Evolutionary conservation across 2,888 invertebrate species (phyloP).

Genomic region (Epirrita christyi): DNA sequence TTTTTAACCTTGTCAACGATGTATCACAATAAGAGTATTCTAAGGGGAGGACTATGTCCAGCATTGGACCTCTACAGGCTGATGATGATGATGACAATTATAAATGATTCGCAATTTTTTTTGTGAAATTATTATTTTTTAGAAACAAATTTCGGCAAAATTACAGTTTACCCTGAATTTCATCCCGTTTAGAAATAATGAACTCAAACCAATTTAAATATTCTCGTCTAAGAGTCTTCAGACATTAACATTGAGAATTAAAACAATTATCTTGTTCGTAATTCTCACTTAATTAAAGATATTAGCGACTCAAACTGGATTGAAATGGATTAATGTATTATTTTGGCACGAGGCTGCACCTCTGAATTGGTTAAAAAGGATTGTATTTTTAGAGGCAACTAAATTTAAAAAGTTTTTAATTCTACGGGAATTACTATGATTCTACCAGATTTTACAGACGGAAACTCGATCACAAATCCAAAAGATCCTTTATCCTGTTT

Average conservation of each 20-base stretch:
- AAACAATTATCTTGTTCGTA: slow-evolving; percentile 14
- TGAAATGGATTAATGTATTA: slow-evolving; percentile 6
- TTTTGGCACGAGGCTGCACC: background rate
- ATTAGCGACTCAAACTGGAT: slow-evolving; percentile 10
- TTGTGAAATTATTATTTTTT: too few species aligned
- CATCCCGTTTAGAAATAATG: background rate
- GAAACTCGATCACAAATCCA: too few species aligned
- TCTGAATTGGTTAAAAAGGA: background rate
- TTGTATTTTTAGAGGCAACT: background rate
- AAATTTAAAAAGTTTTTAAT: background rate
- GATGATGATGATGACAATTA: too few species aligned
- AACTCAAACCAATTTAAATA: slow-evolving; percentile 2
- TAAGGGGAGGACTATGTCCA: too few species aligned
- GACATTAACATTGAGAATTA: slow-evolving; percentile 2
- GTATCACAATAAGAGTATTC: too few species aligned
- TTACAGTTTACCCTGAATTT: background rate
- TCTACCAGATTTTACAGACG: too few species aligned
- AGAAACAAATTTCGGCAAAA: too few species aligned
- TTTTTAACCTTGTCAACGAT: too few species aligned
- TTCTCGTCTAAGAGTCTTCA: background rate
- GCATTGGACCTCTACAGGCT: too few species aligned
- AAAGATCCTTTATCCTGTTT: too few species aligned
- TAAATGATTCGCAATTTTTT: too few species aligned
- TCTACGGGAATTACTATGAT: too few species aligned
- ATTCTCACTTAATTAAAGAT: slow-evolving; percentile 12